Conservation (phyloP, 2,113 vertebrate species). For the Xiphophorus couchianus region DNA sequence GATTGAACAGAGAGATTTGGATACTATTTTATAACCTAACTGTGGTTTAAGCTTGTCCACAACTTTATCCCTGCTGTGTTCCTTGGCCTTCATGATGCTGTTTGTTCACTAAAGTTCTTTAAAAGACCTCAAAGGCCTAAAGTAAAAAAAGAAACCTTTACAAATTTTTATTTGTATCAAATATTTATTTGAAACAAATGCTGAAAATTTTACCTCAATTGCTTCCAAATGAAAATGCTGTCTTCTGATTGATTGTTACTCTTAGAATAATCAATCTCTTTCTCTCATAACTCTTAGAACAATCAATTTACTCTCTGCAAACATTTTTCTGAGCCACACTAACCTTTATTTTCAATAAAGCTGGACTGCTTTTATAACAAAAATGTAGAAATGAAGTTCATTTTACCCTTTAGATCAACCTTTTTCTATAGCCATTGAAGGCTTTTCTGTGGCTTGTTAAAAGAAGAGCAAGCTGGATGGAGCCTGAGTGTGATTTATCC, state of each 20-base stretch:
- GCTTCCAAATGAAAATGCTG: neutral
- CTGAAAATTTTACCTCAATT: neutral
- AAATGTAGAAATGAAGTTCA: slow-evolving; percentile 44
- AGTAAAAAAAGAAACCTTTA: neutral
- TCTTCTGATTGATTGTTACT: too few species aligned
- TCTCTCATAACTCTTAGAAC: too few species aligned
- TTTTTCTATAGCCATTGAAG: slow-evolving; percentile 56
- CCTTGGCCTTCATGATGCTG: neutral
- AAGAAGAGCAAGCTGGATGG: slow-evolving; percentile 40
- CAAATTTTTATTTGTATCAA: neutral
- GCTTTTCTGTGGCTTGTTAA: slow-evolving; percentile 64
- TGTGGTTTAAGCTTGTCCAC: neutral
- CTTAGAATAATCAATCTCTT: neutral
- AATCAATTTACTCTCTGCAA: neutral
- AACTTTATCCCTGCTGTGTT: neutral
- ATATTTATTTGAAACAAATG: neutral
- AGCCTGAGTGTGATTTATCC: slow-evolving; percentile 44
- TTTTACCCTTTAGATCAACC: slow-evolving; percentile 51
- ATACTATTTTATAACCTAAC: neutral
- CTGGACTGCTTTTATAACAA: slow-evolving; percentile 40
- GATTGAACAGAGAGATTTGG: neutral
- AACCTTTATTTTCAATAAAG: slow-evolving; percentile 45
- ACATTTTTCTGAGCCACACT: neutral
- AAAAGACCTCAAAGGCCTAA: neutral
- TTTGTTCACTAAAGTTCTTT: neutral